Base-by-base conservation (phyloP, 2,888 invertebrate genomes). In the Cryptosula pallasiana region DNA sequence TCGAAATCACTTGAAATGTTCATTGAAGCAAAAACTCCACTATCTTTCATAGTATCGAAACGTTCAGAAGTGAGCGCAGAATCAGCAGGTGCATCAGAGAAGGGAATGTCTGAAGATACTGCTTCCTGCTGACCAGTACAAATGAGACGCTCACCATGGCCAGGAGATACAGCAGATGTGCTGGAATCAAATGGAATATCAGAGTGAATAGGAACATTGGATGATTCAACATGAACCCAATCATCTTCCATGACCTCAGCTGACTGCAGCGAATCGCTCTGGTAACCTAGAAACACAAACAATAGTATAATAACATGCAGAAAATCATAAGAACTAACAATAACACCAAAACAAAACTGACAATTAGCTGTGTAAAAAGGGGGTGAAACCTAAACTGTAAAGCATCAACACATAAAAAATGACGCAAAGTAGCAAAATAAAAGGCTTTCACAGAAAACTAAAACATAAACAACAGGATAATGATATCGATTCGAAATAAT, bases 191-290 rank as follows among this genome's bases (percentile, higher is more conserved):
- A n/a, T n/a, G n/a, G n/a, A 45, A 45, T 5, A 5, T 45, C 45
- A 45, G 45, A 20, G 20, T 45, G 45, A 45, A 45, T 20, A 13
- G 45, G 45, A 13, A 45, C 20, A 45, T 20, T 45, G 45, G 9
- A 45, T 2, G 63, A 63, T 3, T 27, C 27, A 32, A 63, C 32
- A 34, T 63, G 63, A 3, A 63, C 63, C 63, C 63, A 63, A 13
- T 63, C 63, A 29, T 63, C 63, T 63, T 63, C 63, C 13, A 29
- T 20, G 13, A 63, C 63, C 32, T 63, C 63, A 32, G 63, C 20
- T 2, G 63, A 45, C 5, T 45, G 45, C 5, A 45, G 20, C 5
- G 45, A 5, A 13, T 5, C 45, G 20, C 9, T 45, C 9, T 13
- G 5, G 9, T 13, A 13, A 45, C 20, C 45, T 45, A 20, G 5